These are phyloP conservation scores for Temnothorax curvispinosus DNA, from an alignment of 1,140 invertebrate genomes.

Conservation along the genomic window DNA sequence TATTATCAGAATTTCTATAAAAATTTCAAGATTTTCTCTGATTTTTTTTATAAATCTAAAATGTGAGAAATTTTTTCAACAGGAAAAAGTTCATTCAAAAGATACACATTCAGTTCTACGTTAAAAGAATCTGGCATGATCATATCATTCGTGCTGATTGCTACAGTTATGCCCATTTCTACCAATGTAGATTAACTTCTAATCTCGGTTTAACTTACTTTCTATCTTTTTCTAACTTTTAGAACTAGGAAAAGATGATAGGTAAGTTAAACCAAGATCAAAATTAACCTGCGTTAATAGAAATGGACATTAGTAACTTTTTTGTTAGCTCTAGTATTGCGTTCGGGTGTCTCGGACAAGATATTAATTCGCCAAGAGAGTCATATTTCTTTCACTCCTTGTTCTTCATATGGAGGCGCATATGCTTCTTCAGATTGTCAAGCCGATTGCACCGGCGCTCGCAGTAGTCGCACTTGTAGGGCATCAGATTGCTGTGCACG, in stretches of 20 bases:
- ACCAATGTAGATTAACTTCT: no score
- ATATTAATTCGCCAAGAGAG: neutral
- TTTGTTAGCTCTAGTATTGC: neutral
- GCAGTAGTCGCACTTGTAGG: slow-evolving; percentile 79
- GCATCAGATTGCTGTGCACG: slow-evolving; percentile 80
- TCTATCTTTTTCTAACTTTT: no score
- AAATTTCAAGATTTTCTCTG: no score
- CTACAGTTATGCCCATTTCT: neutral
- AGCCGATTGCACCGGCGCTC: slow-evolving; percentile 79
- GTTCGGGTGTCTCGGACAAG: neutral
- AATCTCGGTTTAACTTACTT: no score
- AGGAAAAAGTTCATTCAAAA: neutral
- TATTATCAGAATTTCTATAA: no score
- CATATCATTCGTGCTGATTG: neutral
- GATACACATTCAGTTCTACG: neutral
- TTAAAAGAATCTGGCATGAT: neutral
- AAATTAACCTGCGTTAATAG: no score
- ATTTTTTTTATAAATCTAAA: no score
- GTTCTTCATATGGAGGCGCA: slow-evolving; percentile 78
- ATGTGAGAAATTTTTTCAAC: no score
- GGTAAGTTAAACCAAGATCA: no score
- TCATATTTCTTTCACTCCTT: slow-evolving; percentile 58
- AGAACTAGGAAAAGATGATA: no score
- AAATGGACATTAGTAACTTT: neutral
- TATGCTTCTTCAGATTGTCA: slow-evolving; percentile 81